Evolutionary conservation across 2,888 invertebrate species (phyloP).

Genomic region (Heteropelma amictum): DNA sequence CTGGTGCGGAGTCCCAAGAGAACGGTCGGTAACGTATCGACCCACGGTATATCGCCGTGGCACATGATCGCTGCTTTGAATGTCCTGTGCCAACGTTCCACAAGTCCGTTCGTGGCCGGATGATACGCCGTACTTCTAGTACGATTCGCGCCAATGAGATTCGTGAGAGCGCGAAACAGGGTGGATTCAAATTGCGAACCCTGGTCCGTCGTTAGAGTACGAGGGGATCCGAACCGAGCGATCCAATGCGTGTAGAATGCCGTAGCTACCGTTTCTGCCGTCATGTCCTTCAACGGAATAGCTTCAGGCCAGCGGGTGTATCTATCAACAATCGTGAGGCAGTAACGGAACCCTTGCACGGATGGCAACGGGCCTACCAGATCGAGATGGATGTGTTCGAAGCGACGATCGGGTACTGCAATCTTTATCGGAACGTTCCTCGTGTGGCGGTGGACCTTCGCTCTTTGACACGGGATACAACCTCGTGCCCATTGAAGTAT

Average conservation of each 20-base stretch:
- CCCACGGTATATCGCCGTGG: no score
- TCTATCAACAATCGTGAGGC: conserved; percentile 69
- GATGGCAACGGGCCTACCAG: conserved; percentile 68
- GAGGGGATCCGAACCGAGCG: not conserved
- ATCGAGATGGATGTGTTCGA: conserved; percentile 60
- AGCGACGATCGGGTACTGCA: conserved; percentile 10
- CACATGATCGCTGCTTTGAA: no score
- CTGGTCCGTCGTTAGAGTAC: not conserved
- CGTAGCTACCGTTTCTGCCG: conserved; percentile 28
- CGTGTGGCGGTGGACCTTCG: conserved; percentile 66
- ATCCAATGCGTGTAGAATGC: not conserved
- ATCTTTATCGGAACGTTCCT: not conserved
- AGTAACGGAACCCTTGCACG: conserved; percentile 66
- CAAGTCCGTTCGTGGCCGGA: no score
- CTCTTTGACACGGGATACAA: conserved; percentile 67
- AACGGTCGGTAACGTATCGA: no score
- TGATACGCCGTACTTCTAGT: no score
- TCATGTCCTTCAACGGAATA: conserved; percentile 53
- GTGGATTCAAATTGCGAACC: conserved; percentile 8
- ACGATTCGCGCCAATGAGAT: not conserved
- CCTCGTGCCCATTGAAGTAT: conserved; percentile 63
- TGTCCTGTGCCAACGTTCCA: no score
- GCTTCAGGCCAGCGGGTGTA: conserved; percentile 63
- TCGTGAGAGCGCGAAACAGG: not conserved
- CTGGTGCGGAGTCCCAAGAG: no score